Conservation (phyloP, 2,888 invertebrate genomes). For the Pyrocoelia pectoralis region DNA sequence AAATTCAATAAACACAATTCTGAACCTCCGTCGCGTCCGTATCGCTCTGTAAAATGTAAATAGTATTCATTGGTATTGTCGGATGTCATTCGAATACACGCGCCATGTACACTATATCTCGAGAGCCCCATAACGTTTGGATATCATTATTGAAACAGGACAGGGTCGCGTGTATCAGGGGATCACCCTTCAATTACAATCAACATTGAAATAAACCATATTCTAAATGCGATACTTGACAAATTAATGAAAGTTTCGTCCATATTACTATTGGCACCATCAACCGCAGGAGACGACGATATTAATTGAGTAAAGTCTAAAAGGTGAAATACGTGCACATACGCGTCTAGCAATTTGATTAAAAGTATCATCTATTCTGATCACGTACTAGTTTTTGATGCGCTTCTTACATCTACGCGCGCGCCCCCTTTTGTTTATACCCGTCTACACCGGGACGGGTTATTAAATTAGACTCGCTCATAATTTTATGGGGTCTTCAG, state of each 20-base stretch:
- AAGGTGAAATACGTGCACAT: not conserved
- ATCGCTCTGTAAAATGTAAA: slow-evolving; percentile 9
- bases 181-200: slow-evolving; percentile 45
- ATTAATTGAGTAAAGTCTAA: not conserved
- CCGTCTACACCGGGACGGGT: slow-evolving; percentile 10
- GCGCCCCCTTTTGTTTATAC: slow-evolving; percentile 12
- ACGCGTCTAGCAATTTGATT: slow-evolving; percentile 24
- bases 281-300: not conserved
- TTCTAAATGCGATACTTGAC: not conserved
- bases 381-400: slow-evolving; percentile 28
- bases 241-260: not conserved
- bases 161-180: slow-evolving; percentile 38
- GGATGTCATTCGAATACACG: slow-evolving; percentile 30
- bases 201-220: slow-evolving; percentile 26
- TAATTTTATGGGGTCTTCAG: slow-evolving; percentile 37
- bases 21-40: too few species aligned
- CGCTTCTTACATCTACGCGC: slow-evolving; percentile 12
- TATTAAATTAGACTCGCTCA: slow-evolving; percentile 38
- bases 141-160: slow-evolving; percentile 46
- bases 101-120: slow-evolving; percentile 35
- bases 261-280: too few species aligned
- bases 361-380: slow-evolving; percentile 29
- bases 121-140: slow-evolving; percentile 49
- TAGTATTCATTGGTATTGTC: slow-evolving; percentile 20
- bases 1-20: slow-evolving; percentile 5